These are phyloP conservation scores for Micrastur ruficollis DNA, from an alignment of 2,797 vertebrate species.

Conservation along the genomic window DNA sequence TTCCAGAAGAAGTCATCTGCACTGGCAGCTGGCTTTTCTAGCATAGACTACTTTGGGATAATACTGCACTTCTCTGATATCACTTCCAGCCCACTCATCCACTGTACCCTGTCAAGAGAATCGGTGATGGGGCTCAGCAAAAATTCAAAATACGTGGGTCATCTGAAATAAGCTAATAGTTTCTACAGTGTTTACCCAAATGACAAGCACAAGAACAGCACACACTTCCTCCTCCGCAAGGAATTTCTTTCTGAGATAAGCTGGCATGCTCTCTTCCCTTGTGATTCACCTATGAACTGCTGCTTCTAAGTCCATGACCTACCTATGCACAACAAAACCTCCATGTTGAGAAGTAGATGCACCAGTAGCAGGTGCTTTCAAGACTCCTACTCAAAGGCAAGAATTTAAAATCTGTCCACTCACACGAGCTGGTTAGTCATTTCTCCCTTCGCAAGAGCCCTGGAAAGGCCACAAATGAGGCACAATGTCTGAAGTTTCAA, in stretches of 20 bases:
- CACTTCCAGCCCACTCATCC: slow-evolving; percentile 7
- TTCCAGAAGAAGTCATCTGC: not conserved
- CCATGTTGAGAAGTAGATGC: not conserved
- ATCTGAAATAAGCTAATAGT: slow-evolving; percentile 19
- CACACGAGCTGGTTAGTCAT: not conserved
- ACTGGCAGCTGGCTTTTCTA: not conserved
- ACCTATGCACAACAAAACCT: slow-evolving; percentile 27
- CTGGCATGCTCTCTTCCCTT: slow-evolving; percentile 17
- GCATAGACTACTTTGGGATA: not conserved
- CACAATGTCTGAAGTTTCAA: not conserved
- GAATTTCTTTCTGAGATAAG: slow-evolving; percentile 58
- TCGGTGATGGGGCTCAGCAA: not conserved
- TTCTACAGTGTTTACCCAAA: slow-evolving; percentile 38
- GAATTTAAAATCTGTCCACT: not conserved
- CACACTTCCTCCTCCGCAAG: slow-evolving; percentile 38
- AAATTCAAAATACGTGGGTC: slow-evolving; percentile 18
- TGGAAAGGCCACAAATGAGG: not conserved
- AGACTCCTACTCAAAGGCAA: slow-evolving; percentile 27
- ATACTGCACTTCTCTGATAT: not conserved
- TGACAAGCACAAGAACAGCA: slow-evolving; percentile 54
- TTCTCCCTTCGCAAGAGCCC: not conserved
- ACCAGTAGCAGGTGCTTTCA: not conserved
- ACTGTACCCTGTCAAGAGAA: not conserved
- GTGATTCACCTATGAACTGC: slow-evolving; percentile 53
- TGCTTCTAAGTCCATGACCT: slow-evolving; percentile 2